phyloP scores from a whole-genome alignment of 1,140 invertebrate genomes.

The Drosophila neocordata region DNA sequence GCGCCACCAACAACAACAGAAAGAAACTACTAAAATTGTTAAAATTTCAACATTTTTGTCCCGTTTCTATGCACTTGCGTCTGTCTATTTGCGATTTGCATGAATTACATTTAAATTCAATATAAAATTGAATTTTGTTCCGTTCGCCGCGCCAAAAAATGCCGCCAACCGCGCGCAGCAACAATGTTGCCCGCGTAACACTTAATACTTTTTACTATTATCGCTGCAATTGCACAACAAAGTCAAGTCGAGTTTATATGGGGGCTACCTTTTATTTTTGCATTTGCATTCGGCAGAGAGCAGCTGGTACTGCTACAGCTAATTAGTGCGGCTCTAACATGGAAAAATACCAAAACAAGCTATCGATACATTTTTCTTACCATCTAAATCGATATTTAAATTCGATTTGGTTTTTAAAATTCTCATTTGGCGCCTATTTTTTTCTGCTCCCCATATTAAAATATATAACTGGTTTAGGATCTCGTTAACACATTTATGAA shows the following conservation, averaged over 20 bases:
- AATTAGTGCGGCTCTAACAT: background rate
- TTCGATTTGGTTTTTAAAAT: background rate
- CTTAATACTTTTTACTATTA: constrained; percentile 28
- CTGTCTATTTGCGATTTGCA: constrained; percentile 16
- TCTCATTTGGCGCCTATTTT: background rate
- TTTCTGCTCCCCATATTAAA: background rate
- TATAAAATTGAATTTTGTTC: background rate
- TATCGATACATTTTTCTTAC: background rate
- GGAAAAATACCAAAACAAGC: background rate
- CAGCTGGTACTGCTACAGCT: background rate
- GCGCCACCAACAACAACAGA: constrained; percentile 39
- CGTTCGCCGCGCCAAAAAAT: background rate
- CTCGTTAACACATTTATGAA: no score
- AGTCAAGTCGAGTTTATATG: constrained; percentile 10
- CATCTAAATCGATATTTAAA: background rate
- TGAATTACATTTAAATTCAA: constrained; percentile 10
- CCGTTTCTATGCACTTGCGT: constrained; percentile 26
- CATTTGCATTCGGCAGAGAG: background rate
- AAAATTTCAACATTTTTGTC: constrained; percentile 44
- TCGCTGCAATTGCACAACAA: constrained; percentile 61
- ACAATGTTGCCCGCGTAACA: constrained; percentile 37
- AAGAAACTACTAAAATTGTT: constrained; percentile 46
- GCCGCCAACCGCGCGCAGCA: constrained; percentile 26
- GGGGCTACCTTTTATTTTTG: background rate
- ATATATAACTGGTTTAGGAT: no score